Evolutionary conservation across 1,140 invertebrate genomes (phyloP).

Genomic region (Aplysia californica): DNA sequence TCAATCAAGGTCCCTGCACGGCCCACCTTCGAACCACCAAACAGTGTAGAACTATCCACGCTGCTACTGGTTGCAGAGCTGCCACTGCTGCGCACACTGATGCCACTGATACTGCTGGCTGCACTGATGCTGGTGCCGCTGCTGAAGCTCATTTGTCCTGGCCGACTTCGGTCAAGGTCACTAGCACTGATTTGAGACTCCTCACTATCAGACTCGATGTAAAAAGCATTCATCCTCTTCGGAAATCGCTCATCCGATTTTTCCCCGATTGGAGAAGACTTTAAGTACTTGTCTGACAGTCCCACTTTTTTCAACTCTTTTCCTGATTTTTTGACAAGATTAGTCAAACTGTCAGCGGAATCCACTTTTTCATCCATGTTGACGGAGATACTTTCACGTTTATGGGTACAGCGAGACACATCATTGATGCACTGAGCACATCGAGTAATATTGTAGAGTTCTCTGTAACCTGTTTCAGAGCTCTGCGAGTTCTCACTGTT

Average conservation of each 20-base stretch:
- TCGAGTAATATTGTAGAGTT: neutral
- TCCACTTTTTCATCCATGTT: no score
- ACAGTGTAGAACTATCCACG: neutral
- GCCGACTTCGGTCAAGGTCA: neutral
- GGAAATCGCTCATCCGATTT: neutral
- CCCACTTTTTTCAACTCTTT: no score
- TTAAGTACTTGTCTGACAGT: neutral
- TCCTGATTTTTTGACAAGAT: no score
- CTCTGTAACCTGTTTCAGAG: neutral
- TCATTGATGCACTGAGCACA: neutral
- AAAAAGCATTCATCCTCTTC: neutral
- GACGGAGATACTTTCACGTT: neutral
- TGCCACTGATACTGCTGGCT: neutral
- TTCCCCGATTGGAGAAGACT: neutral
- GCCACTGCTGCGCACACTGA: neutral
- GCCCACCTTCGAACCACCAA: neutral
- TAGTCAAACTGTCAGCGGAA: no score
- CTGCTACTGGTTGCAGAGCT: neutral
- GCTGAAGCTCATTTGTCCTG: neutral
- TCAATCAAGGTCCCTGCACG: neutral
- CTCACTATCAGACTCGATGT: neutral
- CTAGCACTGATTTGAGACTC: neutral
- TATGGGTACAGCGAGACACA: neutral
- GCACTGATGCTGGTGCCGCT: neutral
- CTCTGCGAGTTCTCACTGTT: neutral